phyloP scores from a whole-genome alignment of 2,888 invertebrate species.

The Catonia carolina region DNA sequence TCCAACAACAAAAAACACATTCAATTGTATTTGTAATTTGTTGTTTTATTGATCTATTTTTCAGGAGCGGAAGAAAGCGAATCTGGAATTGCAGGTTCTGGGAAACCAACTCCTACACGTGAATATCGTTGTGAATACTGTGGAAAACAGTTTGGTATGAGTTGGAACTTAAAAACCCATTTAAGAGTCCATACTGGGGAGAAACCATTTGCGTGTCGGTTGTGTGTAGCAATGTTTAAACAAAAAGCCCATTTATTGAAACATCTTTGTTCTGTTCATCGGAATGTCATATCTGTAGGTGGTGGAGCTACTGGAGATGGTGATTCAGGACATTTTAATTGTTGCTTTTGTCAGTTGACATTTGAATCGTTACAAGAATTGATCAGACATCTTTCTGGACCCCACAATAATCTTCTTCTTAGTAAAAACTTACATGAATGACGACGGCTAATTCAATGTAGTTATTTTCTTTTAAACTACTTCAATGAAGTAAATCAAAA shows the following conservation, averaged over 20 bases:
- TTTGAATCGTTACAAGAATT: constrained; percentile 82
- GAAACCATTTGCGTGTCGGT: constrained; percentile 79
- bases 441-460: constrained; percentile 33
- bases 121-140: constrained; percentile 86
- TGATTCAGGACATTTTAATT: constrained; percentile 64
- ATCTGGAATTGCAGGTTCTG: constrained; percentile 32
- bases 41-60: too few species aligned
- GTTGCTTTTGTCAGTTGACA: constrained; percentile 80
- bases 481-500: too few species aligned
- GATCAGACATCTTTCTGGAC: constrained; percentile 78
- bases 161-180: constrained; percentile 87
- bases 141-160: constrained; percentile 87
- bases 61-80: constrained; percentile 28
- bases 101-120: constrained; percentile 55
- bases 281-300: constrained; percentile 78
- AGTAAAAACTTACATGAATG: constrained; percentile 78
- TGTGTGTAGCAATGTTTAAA: constrained; percentile 88
- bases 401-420: constrained; percentile 78
- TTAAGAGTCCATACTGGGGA: constrained; percentile 82
- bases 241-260: constrained; percentile 82
- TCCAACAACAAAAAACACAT: too few species aligned
- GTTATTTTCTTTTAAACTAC: not conserved
- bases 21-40: too few species aligned
- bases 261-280: constrained; percentile 82
- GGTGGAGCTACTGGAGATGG: constrained; percentile 66